Conservation (phyloP, 2,113 vertebrate genomes). For the Microcebus murinus region DNA sequence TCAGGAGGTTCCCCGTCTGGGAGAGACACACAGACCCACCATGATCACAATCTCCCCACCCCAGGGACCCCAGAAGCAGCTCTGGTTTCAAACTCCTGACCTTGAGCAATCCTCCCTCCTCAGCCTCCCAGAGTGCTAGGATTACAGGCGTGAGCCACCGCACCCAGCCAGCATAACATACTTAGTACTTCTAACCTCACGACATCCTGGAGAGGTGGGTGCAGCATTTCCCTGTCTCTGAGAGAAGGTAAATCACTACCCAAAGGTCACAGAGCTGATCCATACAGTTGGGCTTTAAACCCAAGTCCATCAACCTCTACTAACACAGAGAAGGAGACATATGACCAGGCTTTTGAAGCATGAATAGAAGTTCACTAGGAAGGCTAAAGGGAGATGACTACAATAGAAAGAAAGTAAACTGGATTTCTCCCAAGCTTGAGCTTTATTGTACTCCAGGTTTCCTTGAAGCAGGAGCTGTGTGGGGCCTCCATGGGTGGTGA, state of each 20-base stretch:
- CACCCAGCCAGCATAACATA: too few species aligned
- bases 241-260: neutral
- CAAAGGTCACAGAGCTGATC: neutral
- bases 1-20: neutral
- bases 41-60: neutral
- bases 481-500: neutral
- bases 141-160: too few species aligned
- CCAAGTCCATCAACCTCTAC: neutral
- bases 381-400: neutral
- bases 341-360: conserved; percentile 34
- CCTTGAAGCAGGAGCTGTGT: neutral
- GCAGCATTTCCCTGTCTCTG: neutral
- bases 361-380: neutral
- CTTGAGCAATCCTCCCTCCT: too few species aligned
- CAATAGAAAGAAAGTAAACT: neutral
- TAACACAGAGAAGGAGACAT: neutral
- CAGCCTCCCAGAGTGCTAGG: too few species aligned
- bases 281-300: conserved; percentile 7
- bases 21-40: neutral
- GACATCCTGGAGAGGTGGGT: neutral
- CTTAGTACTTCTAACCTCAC: neutral
- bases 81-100: neutral
- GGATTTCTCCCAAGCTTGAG: neutral
- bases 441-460: neutral
- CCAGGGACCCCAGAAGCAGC: neutral